phyloP scores from a whole-genome alignment of 2,797 vertebrate species.

The Chloroceryle inda region DNA sequence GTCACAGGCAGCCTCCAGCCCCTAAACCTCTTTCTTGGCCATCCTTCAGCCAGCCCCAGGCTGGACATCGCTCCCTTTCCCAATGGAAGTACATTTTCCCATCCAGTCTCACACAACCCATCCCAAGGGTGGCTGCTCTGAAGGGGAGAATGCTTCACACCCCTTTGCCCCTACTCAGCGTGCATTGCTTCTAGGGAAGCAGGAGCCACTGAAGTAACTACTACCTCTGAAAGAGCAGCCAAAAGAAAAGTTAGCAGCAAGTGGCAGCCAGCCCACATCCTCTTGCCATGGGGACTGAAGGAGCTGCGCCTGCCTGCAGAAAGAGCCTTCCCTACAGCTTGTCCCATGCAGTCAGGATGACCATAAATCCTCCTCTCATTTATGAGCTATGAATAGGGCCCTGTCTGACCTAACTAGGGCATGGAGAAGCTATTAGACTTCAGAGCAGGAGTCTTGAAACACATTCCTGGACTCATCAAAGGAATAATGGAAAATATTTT shows the following conservation, averaged over 20 bases:
- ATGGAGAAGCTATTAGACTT: conserved; percentile 69
- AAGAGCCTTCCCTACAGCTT: conserved; percentile 57
- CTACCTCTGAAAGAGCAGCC: conserved; percentile 6
- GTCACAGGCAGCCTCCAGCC: background rate
- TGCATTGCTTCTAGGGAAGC: background rate
- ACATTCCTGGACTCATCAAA: conserved; percentile 63
- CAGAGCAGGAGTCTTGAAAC: conserved; percentile 59
- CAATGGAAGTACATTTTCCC: background rate
- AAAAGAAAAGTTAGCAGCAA: conserved; percentile 7
- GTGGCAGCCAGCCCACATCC: conserved; percentile 34
- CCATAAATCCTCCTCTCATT: conserved; percentile 49
- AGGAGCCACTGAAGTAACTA: background rate
- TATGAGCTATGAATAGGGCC: conserved; percentile 68
- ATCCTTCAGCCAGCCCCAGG: background rate
- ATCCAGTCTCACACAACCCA: background rate
- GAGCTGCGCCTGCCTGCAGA: background rate
- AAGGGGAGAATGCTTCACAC: background rate
- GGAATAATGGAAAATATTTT: conserved; percentile 65
- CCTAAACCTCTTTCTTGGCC: background rate
- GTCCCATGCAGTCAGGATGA: conserved; percentile 45
- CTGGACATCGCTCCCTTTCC: background rate
- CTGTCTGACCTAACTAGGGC: conserved; percentile 71
- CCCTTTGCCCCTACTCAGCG: background rate
- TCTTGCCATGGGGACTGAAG: background rate
- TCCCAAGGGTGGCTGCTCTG: background rate